Base-by-base conservation (phyloP, 2,888 invertebrate species). In the Arge pagana region DNA sequence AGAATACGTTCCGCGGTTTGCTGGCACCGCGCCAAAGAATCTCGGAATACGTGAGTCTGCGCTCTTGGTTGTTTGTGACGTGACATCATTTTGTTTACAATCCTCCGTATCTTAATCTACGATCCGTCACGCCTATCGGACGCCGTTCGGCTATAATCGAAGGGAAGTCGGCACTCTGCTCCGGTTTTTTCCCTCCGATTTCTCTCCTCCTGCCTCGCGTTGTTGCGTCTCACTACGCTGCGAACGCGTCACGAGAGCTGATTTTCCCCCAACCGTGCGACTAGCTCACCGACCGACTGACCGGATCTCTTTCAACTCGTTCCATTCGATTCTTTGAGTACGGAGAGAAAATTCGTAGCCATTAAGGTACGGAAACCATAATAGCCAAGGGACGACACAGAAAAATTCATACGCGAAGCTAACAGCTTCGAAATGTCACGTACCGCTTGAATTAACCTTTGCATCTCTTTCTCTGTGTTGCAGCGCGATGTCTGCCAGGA, bases 401-500 rank as follows among this genome's bases (percentile, higher is more conserved):
- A 26, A 26, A 31, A 18, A 18, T 16, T 3, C 10, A 6, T n/a
- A 16, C 5, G 30, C 23, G 4, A 26, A 33, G 42, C 49, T 37
- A 40, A 45, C 52, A 53, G 36, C 39, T 41, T 26, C 54, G 43
- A 45, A 45, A 45, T 45, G 45, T 45, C 45, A 45, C 45, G 45
- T 45, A 45, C 23, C 45, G 45, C 45, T 68, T 68, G 71, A 68
- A 68, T 72, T 72, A 71, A 73, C 70, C 71, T 72, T 68, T 67
- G 56, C 53, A 61, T 65, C 68, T 71, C 78, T 79, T 68, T 75
- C 70, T 68, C 76, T 81, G 82, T 81, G 81, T 89, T 86, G 66
- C 83, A 96, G 96, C 96, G 72, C 87, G 89, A 72, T 97, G 97
- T 82, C 82, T 89, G 79, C 87, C 90, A 74, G 96, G 96, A 78